Base-by-base conservation (phyloP, 1,140 invertebrate species). In the Drosophila triauraria region DNA sequence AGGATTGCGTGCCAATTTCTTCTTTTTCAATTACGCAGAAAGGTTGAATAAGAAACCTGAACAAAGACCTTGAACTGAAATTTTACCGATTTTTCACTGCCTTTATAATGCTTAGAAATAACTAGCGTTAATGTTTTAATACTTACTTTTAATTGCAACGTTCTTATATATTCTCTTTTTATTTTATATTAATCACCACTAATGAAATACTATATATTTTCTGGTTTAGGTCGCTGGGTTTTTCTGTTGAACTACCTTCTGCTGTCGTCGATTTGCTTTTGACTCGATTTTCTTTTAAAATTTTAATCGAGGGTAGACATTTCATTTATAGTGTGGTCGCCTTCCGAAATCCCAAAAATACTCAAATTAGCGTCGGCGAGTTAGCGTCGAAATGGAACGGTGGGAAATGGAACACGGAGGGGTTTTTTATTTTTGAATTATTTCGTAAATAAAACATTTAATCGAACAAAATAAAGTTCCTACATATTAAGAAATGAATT, bases 41-140 rank as follows among this genome's bases (percentile, higher is more conserved):
- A 51, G 48, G 62, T 68, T 68, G 30, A 68, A 30, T 51, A 68
- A 65, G 61, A 68, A 65, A 57, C n/a, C 17, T 6, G 62, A 70
- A 17, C 10, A 68, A 68, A 56, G 30, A 38, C 67, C 67, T 70
- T 70, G 63, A 38, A 46, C 23, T n/a, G 40, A 23, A n/a, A 1
- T 27, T 51, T 27, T 30, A 0, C 6, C 0, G 0, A 20, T 9
- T 51, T 23, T 13, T 5, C 17, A 50, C 17, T 35, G 42, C 20
- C 12, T 47, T 57, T 27, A 20, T 4, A 60, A 15, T 15, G 2
- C 10, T 1, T 20, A 27, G 9, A 38, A 12, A 6, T 12, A 38
- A 12, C 10, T 15, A 1, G 3, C 0, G 12, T 30, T 13, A 13
- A 9, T 2, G 9, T 3, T 4, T 6, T 10, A 35, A 23, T 32